Evolutionary conservation across 2,113 vertebrate species (phyloP), one percentile per base, ranked within the genome.

Genomic region (Verasper variegatus): DNA sequence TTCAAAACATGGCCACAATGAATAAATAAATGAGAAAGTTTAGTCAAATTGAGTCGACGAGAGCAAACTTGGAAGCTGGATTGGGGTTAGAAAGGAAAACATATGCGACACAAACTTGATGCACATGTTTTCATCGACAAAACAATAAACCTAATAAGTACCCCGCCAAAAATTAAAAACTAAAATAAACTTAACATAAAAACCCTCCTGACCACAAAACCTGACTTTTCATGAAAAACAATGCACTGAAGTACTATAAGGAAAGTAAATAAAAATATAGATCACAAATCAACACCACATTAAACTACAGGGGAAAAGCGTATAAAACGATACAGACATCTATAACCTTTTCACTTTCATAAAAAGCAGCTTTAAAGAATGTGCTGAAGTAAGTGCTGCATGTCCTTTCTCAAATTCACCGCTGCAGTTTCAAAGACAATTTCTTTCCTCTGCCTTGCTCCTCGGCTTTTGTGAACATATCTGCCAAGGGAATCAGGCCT

Each of bases 351-450:
- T 73, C 67, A 17, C 18, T 74, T 63, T 66, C 18, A 79, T 55
- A 57, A 57, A 75, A 73, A 70, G 21, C 27, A 52, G 7, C 51
- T 52, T 52, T 52, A 49, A 15, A 49, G 45, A 49, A 17, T 49
- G 45, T 49, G 45, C 45, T 14, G 45, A 20, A 71, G 51, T 70
- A 88, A 87, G 69, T 66, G 73, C 65, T 63, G 24, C 67, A 73
- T 71, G 60, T 58, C 68, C 74, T 78, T 68, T 62, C 61, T 64
- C 54, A 80, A 68, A 86, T 74, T 80, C 75, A 66, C 54, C 37
- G 45, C 64, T 63, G 67, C 71, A 76, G 78, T 91, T 83, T 88
- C 82, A 88, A 81, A 89, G 77, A 56, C 77, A 87, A 90, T 90
- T 90, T 87, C 80, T 74, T 83, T 77, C 79, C 47, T 70, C 78